Percentiles rank a stretch among this genome's conserved stretches.
These are phyloP conservation scores for Origma solitaria DNA, from an alignment of 2,113 vertebrate species.

Conservation along the genomic window DNA sequence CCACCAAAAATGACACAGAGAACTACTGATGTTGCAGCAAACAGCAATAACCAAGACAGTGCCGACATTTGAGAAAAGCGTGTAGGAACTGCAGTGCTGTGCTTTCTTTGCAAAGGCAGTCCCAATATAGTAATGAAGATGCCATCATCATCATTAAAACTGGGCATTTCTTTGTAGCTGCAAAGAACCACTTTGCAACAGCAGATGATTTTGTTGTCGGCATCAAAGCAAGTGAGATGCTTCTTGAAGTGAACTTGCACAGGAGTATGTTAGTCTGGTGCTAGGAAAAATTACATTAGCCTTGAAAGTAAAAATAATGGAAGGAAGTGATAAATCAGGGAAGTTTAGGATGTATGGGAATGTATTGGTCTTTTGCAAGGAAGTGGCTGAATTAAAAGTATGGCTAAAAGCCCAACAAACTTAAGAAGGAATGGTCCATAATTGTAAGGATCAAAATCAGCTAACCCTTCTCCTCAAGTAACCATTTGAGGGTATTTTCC, in stretches of 20 bases:
- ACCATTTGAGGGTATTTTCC: neutral
- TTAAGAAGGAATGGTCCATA: neutral
- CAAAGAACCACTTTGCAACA: neutral
- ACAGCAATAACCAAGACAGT: neutral
- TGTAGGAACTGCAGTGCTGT: neutral
- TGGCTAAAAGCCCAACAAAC: neutral
- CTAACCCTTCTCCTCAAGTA: neutral
- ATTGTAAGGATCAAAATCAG: neutral
- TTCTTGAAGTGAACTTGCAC: neutral
- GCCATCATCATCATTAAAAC: conserved; percentile 36
- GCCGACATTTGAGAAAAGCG: neutral
- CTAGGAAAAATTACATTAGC: neutral
- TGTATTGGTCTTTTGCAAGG: neutral
- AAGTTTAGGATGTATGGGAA: neutral
- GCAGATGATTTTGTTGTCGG: neutral
- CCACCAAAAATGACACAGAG: neutral
- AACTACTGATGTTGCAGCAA: neutral
- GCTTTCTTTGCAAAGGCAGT: conserved; percentile 1
- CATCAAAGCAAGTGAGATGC: neutral
- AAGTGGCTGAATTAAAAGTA: neutral
- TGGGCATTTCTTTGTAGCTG: conserved; percentile 3
- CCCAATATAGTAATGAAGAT: conserved; percentile 25
- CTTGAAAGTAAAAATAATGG: neutral
- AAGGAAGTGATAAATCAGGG: neutral
- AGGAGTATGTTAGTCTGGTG: neutral